Evolutionary conservation across 2,113 vertebrate species (phyloP).

Genomic region (Azemiops feae): DNA sequence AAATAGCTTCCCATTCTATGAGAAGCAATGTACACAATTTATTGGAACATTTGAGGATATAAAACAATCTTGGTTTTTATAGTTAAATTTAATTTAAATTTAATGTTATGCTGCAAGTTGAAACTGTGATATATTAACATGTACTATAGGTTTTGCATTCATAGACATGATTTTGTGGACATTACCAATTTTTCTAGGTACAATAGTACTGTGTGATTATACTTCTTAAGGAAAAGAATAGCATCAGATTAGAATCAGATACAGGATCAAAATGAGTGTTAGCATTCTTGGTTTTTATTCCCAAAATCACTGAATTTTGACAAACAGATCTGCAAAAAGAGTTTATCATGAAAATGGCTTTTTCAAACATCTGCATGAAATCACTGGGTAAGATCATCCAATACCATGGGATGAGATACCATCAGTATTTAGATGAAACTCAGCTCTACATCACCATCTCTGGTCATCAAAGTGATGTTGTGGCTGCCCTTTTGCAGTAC

Average conservation of each 20-base stretch:
- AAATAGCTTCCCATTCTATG: background rate
- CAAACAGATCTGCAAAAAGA: background rate
- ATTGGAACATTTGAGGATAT: background rate
- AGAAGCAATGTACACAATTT: background rate
- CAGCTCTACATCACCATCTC: no score
- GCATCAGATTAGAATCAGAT: background rate
- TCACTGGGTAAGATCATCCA: background rate
- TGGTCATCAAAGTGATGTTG: no score
- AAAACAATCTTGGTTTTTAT: background rate
- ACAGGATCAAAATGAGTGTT: background rate
- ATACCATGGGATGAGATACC: no score
- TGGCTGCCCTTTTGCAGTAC: no score
- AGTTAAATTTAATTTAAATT: background rate
- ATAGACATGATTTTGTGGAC: background rate
- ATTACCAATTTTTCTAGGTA: background rate
- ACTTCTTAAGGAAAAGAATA: background rate
- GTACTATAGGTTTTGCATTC: background rate
- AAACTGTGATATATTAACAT: background rate
- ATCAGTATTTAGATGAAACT: background rate
- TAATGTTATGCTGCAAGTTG: background rate
- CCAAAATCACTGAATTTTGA: background rate
- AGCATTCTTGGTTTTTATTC: background rate
- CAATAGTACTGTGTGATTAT: background rate
- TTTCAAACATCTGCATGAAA: background rate
- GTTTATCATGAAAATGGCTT: background rate